These are phyloP conservation scores for Leucopternis melanops DNA, from an alignment of 2,113 vertebrate genomes.

Conservation along the genomic window DNA sequence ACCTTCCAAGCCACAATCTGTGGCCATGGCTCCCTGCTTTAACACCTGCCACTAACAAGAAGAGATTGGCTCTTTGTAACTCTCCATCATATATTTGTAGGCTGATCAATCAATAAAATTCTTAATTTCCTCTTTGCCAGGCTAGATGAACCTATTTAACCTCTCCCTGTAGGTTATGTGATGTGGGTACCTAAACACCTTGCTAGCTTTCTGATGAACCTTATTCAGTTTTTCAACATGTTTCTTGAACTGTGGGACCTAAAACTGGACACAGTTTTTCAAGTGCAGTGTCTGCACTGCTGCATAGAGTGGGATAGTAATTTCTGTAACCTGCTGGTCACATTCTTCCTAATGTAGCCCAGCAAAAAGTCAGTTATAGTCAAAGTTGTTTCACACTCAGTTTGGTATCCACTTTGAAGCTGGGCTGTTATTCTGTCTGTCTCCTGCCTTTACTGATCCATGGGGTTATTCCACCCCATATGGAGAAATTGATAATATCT, in stretches of 20 bases:
- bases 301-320: not conserved
- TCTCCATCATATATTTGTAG: not conserved
- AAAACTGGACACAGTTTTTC: not conserved
- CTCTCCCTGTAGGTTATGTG: not conserved
- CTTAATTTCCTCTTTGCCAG: not conserved
- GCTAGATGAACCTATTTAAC: not conserved
- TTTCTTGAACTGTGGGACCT: not conserved
- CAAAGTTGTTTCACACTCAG: not conserved
- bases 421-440: not conserved
- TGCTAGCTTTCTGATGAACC: not conserved
- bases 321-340: not conserved
- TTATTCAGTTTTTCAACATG: not conserved
- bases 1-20: not conserved
- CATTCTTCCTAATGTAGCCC: not conserved
- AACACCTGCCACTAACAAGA: not conserved
- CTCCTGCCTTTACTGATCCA: not conserved
- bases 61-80: not conserved
- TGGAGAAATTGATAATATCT: not conserved
- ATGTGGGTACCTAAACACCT: not conserved
- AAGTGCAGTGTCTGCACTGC: not conserved
- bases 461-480: not conserved
- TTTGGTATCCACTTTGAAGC: not conserved
- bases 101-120: not conserved
- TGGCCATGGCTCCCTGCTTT: not conserved
- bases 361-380: not conserved